Percentiles rank a stretch among this genome's conserved stretches.
Evolutionary conservation across 2,888 invertebrate genomes (phyloP).

Genomic region (Carpatolechia fugitivella): DNA sequence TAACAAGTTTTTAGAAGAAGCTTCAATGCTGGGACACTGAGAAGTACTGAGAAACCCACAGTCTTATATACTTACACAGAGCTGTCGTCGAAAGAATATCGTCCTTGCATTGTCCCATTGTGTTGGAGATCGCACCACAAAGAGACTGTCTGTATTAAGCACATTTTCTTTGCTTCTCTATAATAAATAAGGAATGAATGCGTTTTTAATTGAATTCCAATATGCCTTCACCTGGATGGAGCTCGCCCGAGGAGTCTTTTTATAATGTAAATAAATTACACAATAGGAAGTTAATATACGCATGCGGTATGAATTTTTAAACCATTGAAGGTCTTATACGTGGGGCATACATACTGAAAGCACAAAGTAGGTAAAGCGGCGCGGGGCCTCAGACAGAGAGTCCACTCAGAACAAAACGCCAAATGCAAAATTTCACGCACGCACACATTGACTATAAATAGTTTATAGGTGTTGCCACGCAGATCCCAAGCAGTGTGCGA

Average conservation of each 20-base stretch:
- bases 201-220: conserved; percentile 32
- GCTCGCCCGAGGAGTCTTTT: conserved; percentile 7
- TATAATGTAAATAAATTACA: background rate
- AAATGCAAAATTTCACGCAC: too few relatives aligned
- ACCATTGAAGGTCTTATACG: background rate
- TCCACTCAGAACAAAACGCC: too few relatives aligned
- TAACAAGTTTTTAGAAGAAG: too few relatives aligned
- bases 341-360: background rate
- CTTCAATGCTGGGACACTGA: too few relatives aligned
- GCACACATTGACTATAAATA: too few relatives aligned
- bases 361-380: too few relatives aligned
- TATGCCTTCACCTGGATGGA: conserved; percentile 43
- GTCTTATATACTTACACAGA: too few relatives aligned
- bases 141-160: conserved; percentile 54
- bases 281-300: background rate
- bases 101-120: conserved; percentile 75
- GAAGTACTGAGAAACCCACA: too few relatives aligned
- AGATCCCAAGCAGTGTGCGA: too few relatives aligned
- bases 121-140: conserved; percentile 50
- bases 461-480: too few relatives aligned
- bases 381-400: too few relatives aligned
- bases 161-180: conserved; percentile 41
- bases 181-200: conserved; percentile 29
- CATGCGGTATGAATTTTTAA: background rate
- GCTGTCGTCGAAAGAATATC: conserved; percentile 56